A percentile compares a stretch with the other conserved stretches of the same genome.
phyloP scores from a whole-genome alignment of 2,888 invertebrate species.

The Volucella inflata region DNA sequence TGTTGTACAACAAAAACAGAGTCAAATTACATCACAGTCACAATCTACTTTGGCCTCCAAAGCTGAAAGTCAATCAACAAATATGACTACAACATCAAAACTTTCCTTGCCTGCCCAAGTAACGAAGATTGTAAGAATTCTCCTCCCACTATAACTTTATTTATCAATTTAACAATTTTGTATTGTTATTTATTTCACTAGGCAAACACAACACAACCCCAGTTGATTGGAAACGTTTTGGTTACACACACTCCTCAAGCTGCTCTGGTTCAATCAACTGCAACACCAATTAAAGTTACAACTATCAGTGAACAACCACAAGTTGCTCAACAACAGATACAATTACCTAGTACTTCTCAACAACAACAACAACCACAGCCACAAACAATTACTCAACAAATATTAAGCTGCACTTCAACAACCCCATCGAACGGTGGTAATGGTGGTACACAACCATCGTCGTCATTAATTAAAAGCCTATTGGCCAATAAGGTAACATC shows the following conservation, averaged over 20 bases:
- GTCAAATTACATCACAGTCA: constrained; percentile 25
- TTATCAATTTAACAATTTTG: background rate
- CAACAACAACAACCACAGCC: constrained; percentile 75
- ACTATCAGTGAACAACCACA: constrained; percentile 57
- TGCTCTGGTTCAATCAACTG: constrained; percentile 45
- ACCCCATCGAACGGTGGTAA: constrained; percentile 57
- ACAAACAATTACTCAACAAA: constrained; percentile 69
- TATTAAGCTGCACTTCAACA: constrained; percentile 64
- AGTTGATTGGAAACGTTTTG: constrained; percentile 59
- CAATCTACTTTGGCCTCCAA: background rate
- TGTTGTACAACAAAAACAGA: constrained; percentile 34
- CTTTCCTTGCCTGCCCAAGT: constrained; percentile 11
- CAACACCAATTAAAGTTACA: constrained; percentile 59
- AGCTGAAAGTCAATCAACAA: constrained; percentile 19
- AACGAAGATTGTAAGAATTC: constrained; percentile 45
- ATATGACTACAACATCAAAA: constrained; percentile 6
- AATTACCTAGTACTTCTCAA: constrained; percentile 23
- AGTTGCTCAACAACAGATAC: constrained; percentile 53
- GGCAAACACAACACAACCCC: constrained; percentile 37
- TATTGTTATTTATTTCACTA: constrained; percentile 12
- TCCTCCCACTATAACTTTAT: background rate
- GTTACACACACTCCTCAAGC: constrained; percentile 41
- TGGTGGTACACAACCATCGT: constrained; percentile 82
- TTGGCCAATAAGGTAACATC: constrained; percentile 94
- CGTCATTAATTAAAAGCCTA: constrained; percentile 95